Percentiles rank a stretch among this genome's conserved stretches.
phyloP scores from a whole-genome alignment of 2,888 invertebrate species.

The Aplocera efformata region DNA sequence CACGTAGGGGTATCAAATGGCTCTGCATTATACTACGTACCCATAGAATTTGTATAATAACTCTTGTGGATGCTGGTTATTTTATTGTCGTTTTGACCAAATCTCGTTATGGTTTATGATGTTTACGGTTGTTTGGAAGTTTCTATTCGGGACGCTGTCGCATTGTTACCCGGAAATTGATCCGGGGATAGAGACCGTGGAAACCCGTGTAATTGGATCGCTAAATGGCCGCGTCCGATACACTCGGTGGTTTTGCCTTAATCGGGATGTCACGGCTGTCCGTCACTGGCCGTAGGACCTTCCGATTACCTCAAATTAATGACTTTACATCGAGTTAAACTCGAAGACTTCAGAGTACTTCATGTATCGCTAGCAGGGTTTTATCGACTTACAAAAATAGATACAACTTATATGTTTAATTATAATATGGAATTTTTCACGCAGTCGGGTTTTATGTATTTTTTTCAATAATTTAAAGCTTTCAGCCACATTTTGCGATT shows the following conservation, averaged over 20 bases:
- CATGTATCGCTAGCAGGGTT: too few relatives aligned
- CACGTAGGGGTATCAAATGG: slow-evolving; percentile 30
- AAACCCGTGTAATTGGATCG: slow-evolving; percentile 63
- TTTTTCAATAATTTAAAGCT: too few relatives aligned
- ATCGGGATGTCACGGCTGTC: slow-evolving; percentile 31
- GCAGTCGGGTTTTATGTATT: too few relatives aligned
- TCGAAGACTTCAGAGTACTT: neutral
- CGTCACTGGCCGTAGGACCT: slow-evolving; percentile 14
- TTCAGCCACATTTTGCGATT: slow-evolving; percentile 29
- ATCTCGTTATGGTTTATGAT: slow-evolving; percentile 40
- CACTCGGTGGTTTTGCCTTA: slow-evolving; percentile 33
- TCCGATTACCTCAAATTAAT: slow-evolving; percentile 8
- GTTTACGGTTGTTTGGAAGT: slow-evolving; percentile 35
- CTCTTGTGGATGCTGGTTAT: slow-evolving; percentile 25
- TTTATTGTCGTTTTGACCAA: slow-evolving; percentile 29
- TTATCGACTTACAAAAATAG: too few relatives aligned
- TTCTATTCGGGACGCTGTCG: slow-evolving; percentile 30
- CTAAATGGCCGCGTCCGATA: slow-evolving; percentile 46
- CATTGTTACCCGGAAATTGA: slow-evolving; percentile 52
- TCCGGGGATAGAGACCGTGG: slow-evolving; percentile 54
- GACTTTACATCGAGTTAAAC: neutral
- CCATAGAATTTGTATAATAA: slow-evolving; percentile 14
- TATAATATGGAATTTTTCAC: too few relatives aligned
- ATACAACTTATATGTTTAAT: too few relatives aligned
- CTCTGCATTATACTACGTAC: slow-evolving; percentile 7